phyloP scores from a whole-genome alignment of 2,888 invertebrate species.

The Sesamia inferens region DNA sequence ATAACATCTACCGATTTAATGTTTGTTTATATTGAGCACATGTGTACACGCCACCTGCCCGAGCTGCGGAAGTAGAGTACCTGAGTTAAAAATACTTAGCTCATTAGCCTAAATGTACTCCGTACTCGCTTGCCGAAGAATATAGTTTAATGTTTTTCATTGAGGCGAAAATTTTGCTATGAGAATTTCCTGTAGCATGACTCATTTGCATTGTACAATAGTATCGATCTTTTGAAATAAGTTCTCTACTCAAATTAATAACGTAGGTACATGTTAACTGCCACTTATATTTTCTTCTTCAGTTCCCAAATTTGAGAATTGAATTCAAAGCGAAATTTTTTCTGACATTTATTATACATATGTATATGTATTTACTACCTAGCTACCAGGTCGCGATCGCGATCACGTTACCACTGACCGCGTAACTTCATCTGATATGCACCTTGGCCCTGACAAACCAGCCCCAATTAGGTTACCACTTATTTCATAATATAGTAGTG shows the following conservation, averaged over 20 bases:
- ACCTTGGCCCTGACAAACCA: neutral
- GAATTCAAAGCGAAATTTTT: neutral
- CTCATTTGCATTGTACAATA: constrained; percentile 9
- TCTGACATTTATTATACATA: neutral
- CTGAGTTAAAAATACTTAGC: constrained; percentile 73
- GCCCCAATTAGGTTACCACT: constrained; percentile 9
- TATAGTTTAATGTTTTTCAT: constrained; percentile 43
- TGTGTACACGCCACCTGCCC: constrained; percentile 67
- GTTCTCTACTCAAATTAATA: neutral
- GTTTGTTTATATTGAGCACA: constrained; percentile 73
- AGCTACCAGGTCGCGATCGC: neutral
- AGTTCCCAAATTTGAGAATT: neutral
- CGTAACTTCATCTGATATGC: constrained; percentile 18
- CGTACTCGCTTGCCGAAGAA: constrained; percentile 40
- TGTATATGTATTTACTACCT: neutral
- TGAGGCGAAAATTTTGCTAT: constrained; percentile 31
- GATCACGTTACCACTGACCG: neutral
- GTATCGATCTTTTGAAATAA: constrained; percentile 8
- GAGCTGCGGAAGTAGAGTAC: constrained; percentile 65
- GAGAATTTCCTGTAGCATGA: constrained; percentile 35
- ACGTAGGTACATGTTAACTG: neutral
- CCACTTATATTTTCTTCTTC: neutral
- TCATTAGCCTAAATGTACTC: constrained; percentile 73
- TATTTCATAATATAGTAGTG: neutral
- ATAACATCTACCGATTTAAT: constrained; percentile 63